A percentile compares a stretch with the other conserved stretches of the same genome.
Conservation (phyloP, 2,113 vertebrate species). For the Grallaria varia region DNA sequence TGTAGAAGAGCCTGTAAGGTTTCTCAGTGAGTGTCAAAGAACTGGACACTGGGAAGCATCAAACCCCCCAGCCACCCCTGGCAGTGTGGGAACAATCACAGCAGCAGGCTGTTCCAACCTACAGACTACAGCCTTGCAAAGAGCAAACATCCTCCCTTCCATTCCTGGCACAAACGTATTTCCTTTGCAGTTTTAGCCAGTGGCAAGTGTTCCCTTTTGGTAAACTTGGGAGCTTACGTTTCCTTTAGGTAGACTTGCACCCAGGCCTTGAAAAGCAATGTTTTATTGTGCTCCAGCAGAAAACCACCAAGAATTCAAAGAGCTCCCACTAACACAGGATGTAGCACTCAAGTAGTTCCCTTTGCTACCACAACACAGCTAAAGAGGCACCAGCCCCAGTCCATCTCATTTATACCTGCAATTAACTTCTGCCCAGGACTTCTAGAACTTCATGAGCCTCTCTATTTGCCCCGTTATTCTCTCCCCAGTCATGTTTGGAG, state of each 20-base stretch:
- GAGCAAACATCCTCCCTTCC: accelerated
- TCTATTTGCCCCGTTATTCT: not conserved
- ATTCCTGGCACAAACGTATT: not conserved
- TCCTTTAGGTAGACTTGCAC: not conserved
- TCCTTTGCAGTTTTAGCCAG: not conserved
- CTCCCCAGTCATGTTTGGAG: not conserved
- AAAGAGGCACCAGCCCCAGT: not conserved
- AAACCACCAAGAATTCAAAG: not conserved
- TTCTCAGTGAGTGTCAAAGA: not conserved
- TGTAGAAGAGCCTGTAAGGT: not conserved
- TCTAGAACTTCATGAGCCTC: not conserved
- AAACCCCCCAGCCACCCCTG: not conserved
- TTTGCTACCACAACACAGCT: not conserved
- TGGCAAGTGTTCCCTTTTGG: not conserved
- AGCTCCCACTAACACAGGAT: not conserved
- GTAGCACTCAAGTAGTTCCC: not conserved
- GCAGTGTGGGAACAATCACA: not conserved
- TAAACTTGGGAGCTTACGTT: not conserved
- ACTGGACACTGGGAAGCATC: not conserved
- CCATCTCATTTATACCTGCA: not conserved
- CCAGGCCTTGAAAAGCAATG: not conserved
- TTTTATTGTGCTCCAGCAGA: not conserved
- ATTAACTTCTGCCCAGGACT: not conserved
- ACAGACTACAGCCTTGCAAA: not conserved
- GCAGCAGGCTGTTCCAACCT: not conserved